phyloP scores from a whole-genome alignment of 2,113 vertebrate genomes.

The Silurus meridionalis region DNA sequence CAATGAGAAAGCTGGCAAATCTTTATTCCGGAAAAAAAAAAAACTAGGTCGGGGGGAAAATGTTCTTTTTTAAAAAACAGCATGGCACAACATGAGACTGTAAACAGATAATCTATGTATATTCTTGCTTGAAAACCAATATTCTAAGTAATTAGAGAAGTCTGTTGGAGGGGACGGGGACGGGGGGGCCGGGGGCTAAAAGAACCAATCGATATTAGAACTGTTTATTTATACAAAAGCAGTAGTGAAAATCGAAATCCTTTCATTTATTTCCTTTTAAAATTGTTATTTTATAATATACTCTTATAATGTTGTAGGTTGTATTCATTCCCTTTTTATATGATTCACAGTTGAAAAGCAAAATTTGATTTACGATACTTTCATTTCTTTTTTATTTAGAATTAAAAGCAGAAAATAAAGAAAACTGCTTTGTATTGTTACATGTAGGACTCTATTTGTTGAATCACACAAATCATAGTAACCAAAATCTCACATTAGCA shows the following conservation, averaged over 20 bases:
- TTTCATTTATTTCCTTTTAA: not conserved
- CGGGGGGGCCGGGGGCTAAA: too few relatives aligned
- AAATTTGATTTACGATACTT: too few relatives aligned
- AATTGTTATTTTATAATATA: not conserved
- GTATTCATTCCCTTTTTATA: too few relatives aligned
- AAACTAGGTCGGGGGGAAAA: not conserved
- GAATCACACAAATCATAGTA: too few relatives aligned
- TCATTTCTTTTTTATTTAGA: too few relatives aligned
- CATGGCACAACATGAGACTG: not conserved
- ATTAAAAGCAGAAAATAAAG: too few relatives aligned
- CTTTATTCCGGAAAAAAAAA: not conserved
- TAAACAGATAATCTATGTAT: constrained; percentile 20
- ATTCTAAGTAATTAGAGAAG: not conserved
- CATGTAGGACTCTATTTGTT: too few relatives aligned
- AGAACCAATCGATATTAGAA: not conserved
- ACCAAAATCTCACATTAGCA: too few relatives aligned
- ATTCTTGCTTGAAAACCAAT: constrained; percentile 14
- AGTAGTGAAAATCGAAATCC: not conserved
- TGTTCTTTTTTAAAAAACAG: not conserved
- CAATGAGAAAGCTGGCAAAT: constrained; percentile 15
- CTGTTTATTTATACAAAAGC: constrained; percentile 10
- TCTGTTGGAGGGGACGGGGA: too few relatives aligned
- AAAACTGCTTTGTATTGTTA: too few relatives aligned
- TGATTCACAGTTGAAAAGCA: too few relatives aligned
- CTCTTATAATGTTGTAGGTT: not conserved